A percentile compares a stretch with the other conserved stretches of the same genome.
Evolutionary conservation across 2,888 invertebrate genomes (phyloP).

Genomic region (Tanypteryx hageni): DNA sequence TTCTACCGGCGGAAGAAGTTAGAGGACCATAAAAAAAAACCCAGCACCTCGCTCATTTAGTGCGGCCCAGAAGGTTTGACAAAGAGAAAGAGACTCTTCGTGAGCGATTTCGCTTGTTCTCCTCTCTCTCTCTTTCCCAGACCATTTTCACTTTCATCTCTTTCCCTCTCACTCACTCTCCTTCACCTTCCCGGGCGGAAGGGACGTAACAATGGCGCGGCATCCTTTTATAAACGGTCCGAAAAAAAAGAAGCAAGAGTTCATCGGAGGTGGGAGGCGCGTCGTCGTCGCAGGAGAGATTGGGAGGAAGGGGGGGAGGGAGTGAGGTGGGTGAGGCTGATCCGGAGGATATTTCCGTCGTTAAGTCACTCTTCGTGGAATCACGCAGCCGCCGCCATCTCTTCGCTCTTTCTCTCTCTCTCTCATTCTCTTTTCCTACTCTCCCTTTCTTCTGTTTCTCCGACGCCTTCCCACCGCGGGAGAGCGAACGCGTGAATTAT

Average conservation of each 20-base stretch:
- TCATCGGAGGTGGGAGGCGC: neutral
- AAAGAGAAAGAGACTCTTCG: neutral
- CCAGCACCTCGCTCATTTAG: no score
- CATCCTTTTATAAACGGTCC: neutral
- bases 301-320: neutral
- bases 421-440: neutral
- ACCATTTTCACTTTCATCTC: neutral
- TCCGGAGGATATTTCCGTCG: slow-evolving; percentile 56
- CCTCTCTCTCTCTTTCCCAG: neutral
- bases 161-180: neutral
- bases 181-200: neutral
- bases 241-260: neutral
- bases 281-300: neutral
- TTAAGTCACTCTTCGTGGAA: slow-evolving; percentile 45
- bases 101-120: neutral
- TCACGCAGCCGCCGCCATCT: slow-evolving; percentile 38
- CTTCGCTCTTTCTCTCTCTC: neutral
- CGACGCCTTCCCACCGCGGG: slow-evolving; percentile 10
- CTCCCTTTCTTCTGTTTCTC: neutral
- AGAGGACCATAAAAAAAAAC: no score
- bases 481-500: slow-evolving; percentile 52
- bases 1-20: no score
- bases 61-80: no score
- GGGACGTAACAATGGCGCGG: neutral
- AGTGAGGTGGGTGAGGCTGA: neutral